Evolutionary conservation across 2,797 vertebrate species (phyloP), one percentile per base, ranked within the genome.

Genomic region (Setipinna tenuifilis): DNA sequence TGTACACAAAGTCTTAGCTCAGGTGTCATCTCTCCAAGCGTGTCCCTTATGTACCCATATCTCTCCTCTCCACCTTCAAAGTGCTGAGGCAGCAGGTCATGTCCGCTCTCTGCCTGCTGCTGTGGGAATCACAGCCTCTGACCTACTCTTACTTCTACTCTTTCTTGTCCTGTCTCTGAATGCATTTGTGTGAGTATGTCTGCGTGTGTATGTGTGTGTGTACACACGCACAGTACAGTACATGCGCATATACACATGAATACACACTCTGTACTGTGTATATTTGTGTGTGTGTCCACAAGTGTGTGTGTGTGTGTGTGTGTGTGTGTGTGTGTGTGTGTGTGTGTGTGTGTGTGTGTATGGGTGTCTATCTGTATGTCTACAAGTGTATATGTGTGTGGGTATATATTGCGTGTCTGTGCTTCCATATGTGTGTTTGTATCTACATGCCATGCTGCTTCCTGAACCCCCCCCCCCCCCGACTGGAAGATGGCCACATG

Each of bases 401-500:
- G n/a, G 71, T 44, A 17, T 21, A 31, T 41, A 1, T 28, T 23
- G 59, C 23, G 23, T 68, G 62, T 68, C 21, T 68, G 23, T 68
- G 6, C 12, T 41, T 41, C 35, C 35, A 0, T 68, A 25, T 68
- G 23, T 68, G 19, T 59, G 58, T 19, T 7, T 59, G 58, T 68
- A 4, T 28, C 23, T 78, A 31, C 6, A 0, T 78, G 31, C 19
- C 0, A 17, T 41, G 19, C 71, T 10, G 31, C 71, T 44, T 78
- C 31, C 19, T 78, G 21, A 78, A n/a, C 80, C 44, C 6, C n/a
- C n/a, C n/a, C n/a, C n/a, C n/a, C n/a, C n/a, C 50, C 58, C 46
- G 54, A 62, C 54, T 25, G 58, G 59, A 48, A 68, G 78, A 57
- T 84, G 83, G 41, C 48, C 61, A 87, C 81, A 44, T 83, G 58